A percentile compares a stretch with the other conserved stretches of the same genome.
phyloP scores from a whole-genome alignment of 2,888 invertebrate species.

The Acronicta aceris region DNA sequence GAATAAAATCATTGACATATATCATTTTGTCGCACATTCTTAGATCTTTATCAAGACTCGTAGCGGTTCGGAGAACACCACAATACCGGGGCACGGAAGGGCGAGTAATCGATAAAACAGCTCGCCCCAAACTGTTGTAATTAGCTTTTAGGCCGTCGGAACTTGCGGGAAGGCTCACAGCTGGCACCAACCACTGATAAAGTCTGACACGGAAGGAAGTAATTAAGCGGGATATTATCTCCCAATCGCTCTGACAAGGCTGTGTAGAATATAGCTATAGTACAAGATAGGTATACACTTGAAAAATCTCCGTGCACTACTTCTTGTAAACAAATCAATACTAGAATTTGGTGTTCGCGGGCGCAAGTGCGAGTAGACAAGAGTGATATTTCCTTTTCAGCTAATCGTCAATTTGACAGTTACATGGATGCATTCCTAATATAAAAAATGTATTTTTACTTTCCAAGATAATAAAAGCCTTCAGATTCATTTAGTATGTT shows the following conservation, averaged over 20 bases:
- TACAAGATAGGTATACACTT: slow-evolving; percentile 63
- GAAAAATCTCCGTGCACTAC: slow-evolving; percentile 66
- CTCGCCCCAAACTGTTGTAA: slow-evolving; percentile 75
- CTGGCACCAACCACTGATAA: slow-evolving; percentile 84
- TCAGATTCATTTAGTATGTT: too few relatives aligned
- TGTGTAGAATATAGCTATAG: slow-evolving; percentile 75
- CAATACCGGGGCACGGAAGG: slow-evolving; percentile 72
- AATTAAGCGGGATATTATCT: slow-evolving; percentile 85
- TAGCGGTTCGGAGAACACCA: slow-evolving; percentile 62
- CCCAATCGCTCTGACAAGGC: slow-evolving; percentile 83
- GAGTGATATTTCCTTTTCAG: slow-evolving; percentile 29
- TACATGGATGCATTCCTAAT: slow-evolving; percentile 14
- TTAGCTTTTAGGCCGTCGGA: slow-evolving; percentile 79
- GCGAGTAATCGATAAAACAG: slow-evolving; percentile 85
- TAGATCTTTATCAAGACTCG: slow-evolving; percentile 72
- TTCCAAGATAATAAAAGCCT: too few relatives aligned
- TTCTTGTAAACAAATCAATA: slow-evolving; percentile 89
- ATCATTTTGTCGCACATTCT: slow-evolving; percentile 76
- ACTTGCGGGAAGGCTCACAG: slow-evolving; percentile 71
- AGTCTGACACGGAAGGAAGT: slow-evolving; percentile 81
- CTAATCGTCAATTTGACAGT: slow-evolving; percentile 51
- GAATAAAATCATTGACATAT: slow-evolving; percentile 70
- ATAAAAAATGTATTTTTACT: too few relatives aligned
- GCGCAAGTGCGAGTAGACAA: slow-evolving; percentile 58
- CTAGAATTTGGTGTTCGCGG: slow-evolving; percentile 75